Evolutionary conservation across 2,797 vertebrate genomes (phyloP).

Genomic region (Tauraco hartlaubi): DNA sequence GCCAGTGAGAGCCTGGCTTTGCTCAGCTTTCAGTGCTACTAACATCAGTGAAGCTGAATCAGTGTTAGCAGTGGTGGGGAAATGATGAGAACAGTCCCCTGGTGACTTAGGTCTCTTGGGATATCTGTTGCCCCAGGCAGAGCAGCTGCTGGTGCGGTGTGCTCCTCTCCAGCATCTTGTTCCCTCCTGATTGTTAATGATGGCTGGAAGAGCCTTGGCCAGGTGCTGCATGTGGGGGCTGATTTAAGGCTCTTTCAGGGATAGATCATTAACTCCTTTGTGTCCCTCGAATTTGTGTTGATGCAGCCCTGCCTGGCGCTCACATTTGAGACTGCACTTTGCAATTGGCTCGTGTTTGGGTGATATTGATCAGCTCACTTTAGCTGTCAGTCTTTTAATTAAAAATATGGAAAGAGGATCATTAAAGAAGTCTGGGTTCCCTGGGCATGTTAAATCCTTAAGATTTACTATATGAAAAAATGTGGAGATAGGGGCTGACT

Average conservation of each 20-base stretch:
- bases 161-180: background rate
- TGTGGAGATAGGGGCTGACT: background rate
- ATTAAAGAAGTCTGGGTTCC: background rate
- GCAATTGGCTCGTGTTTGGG: rapidly evolving
- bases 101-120: background rate
- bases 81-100: background rate
- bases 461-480: background rate
- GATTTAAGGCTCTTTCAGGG: background rate
- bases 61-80: background rate
- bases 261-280: background rate
- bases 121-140: background rate
- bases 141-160: background rate
- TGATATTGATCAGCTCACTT: background rate
- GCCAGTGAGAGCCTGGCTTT: background rate
- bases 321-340: rapidly evolving
- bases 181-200: background rate
- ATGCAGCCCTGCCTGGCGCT: background rate
- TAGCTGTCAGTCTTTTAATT: background rate
- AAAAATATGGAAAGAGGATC: background rate
- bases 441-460: background rate
- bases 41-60: background rate
- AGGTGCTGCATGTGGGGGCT: background rate
- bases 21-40: background rate
- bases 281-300: background rate
- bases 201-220: background rate